Conservation (phyloP, 2,888 invertebrate species). For the Aplocera efformata region DNA sequence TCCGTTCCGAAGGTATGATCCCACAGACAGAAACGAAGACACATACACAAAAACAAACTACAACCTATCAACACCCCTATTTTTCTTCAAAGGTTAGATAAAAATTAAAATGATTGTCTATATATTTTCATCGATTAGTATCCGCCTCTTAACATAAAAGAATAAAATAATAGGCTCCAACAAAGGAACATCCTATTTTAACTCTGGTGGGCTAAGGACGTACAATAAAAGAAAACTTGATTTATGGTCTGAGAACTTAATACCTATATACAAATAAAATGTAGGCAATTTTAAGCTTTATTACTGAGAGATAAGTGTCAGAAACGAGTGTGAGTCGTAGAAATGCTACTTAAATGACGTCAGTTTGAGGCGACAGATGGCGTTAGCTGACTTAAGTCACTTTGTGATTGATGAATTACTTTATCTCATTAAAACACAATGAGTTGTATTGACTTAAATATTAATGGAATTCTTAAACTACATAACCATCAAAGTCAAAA, state of each 20-base stretch:
- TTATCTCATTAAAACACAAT: too few species aligned
- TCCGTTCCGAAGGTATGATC: too few species aligned
- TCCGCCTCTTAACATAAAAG: too few species aligned
- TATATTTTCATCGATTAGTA: too few species aligned
- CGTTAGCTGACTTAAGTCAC: constrained; percentile 12
- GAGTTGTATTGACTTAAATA: too few species aligned
- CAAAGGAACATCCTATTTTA: constrained; percentile 28
- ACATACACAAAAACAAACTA: too few species aligned
- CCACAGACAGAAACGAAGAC: too few species aligned
- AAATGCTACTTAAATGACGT: constrained; percentile 7
- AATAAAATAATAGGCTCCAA: constrained; percentile 3
- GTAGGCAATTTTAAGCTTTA: constrained; percentile 9
- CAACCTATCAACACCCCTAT: too few species aligned
- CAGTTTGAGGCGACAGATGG: constrained; percentile 12
- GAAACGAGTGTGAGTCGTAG: not conserved
- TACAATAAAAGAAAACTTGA: constrained; percentile 36
- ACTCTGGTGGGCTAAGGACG: constrained; percentile 29
- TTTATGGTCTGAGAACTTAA: constrained; percentile 28
- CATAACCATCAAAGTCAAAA: too few species aligned
- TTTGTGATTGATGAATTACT: constrained; percentile 10
- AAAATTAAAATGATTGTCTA: too few species aligned
- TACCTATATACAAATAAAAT: constrained; percentile 1
- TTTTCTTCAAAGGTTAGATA: too few species aligned
- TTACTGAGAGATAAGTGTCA: constrained; percentile 2
- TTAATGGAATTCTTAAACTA: too few species aligned